Evolutionary conservation across 2,113 vertebrate genomes (phyloP).

Genomic region (Tamias sibiricus): DNA sequence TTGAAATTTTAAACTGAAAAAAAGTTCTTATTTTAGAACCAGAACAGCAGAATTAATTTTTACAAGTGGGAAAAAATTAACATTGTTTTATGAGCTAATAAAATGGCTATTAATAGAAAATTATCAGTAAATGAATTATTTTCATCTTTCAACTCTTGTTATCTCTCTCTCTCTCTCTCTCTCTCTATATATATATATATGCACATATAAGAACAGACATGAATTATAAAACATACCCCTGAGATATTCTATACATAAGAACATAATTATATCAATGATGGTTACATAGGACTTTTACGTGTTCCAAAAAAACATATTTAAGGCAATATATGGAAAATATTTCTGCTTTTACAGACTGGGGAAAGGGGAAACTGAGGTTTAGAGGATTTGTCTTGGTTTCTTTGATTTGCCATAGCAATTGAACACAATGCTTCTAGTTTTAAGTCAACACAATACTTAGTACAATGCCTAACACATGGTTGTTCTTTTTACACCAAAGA

Average conservation of each 20-base stretch:
- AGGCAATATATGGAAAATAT: background rate
- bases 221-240: background rate
- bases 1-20: slow-evolving; percentile 55
- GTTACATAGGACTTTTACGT: background rate
- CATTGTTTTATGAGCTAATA: background rate
- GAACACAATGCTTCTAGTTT: background rate
- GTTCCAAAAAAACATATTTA: background rate
- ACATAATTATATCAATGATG: background rate
- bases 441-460: background rate
- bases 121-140: background rate
- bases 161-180: background rate
- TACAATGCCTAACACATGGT: background rate
- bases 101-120: background rate
- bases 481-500: background rate
- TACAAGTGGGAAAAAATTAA: background rate
- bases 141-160: background rate
- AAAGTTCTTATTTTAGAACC: background rate
- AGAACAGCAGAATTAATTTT: slow-evolving; percentile 25
- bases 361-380: background rate
- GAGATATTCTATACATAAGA: background rate
- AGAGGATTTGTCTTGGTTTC: background rate
- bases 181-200: too few species aligned
- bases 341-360: background rate
- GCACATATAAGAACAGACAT: background rate
- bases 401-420: background rate